Percentiles rank a stretch among this genome's conserved stretches.
These are phyloP conservation scores for Geodia barretti DNA, from an alignment of 37 sponge, comb jelly and placozoan species.

Conservation along the genomic window DNA sequence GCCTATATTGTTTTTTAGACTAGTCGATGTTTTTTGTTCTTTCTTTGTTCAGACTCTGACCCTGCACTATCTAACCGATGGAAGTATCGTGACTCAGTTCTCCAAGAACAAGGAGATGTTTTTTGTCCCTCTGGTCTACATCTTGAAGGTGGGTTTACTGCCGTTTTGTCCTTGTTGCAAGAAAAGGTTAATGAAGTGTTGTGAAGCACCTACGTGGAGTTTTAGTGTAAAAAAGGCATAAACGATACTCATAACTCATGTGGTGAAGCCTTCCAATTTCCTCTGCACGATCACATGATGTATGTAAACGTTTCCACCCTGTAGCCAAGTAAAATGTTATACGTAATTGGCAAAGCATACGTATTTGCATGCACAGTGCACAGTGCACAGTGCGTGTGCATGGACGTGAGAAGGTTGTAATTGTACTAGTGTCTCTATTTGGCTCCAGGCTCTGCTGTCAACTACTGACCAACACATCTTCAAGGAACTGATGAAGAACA, in stretches of 20 bases:
- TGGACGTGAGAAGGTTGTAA: not conserved
- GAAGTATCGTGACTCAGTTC: conserved; percentile 79
- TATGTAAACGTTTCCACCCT: too few species aligned
- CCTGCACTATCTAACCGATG: conserved; percentile 93
- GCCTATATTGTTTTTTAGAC: not conserved
- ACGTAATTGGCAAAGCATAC: too few species aligned
- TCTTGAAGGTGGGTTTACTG: conserved; percentile 74
- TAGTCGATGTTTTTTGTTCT: not conserved
- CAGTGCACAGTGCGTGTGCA: not conserved
- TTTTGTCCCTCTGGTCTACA: conserved; percentile 82
- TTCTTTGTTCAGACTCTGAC: conserved; percentile 64
- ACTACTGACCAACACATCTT: conserved; percentile 76
- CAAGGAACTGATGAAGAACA: conserved; percentile 65
- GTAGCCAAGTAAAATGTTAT: too few species aligned
- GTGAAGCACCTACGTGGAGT: too few species aligned
- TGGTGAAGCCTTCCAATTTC: not conserved
- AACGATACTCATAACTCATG: not conserved
- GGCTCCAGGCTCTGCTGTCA: conserved; percentile 66
- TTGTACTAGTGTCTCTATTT: not conserved
- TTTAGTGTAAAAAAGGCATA: not conserved
- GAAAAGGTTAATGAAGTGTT: conserved; percentile 58
- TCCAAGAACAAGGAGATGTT: conserved; percentile 75
- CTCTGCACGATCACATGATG: too few species aligned
- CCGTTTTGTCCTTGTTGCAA: not conserved
- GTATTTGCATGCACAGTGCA: too few species aligned